A percentile compares a stretch with the other conserved stretches of the same genome.
These are phyloP conservation scores for Tragelaphus strepsiceros DNA, from an alignment of 2,113 vertebrate genomes.

Conservation along the genomic window DNA sequence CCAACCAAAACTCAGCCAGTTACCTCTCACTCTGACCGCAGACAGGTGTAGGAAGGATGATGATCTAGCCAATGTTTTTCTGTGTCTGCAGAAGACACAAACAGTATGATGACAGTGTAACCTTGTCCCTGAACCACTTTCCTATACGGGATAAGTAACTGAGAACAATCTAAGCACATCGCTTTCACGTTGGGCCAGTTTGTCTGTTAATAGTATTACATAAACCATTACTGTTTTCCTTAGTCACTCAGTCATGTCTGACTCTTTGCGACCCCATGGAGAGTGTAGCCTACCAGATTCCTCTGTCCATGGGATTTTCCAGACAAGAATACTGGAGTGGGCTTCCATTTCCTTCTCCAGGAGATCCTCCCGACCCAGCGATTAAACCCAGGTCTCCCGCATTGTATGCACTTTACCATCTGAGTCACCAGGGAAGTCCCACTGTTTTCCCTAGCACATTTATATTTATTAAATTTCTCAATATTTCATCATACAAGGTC, in stretches of 20 bases:
- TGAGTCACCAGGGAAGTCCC: too few species aligned
- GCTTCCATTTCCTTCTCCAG: too few species aligned
- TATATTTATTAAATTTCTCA: background rate
- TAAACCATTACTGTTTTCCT: background rate
- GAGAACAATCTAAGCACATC: background rate
- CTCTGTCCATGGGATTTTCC: too few species aligned
- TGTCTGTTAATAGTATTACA: background rate
- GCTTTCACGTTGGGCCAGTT: background rate
- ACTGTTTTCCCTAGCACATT: background rate
- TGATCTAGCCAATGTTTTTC: background rate
- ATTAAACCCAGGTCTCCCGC: too few species aligned
- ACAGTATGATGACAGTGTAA: background rate
- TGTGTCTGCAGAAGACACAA: background rate
- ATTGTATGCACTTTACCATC: too few species aligned
- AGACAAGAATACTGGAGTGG: too few species aligned
- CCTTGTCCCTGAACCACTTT: background rate
- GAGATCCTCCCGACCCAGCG: too few species aligned
- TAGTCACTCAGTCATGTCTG: background rate
- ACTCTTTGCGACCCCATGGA: too few species aligned
- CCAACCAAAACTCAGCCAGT: background rate
- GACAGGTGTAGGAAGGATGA: rapidly evolving
- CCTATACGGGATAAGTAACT: background rate
- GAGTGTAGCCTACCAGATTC: too few species aligned
- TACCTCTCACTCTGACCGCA: background rate
- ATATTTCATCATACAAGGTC: background rate